These are phyloP conservation scores for Cydia strobilella DNA, from an alignment of 1,140 invertebrate species.

Conservation along the genomic window DNA sequence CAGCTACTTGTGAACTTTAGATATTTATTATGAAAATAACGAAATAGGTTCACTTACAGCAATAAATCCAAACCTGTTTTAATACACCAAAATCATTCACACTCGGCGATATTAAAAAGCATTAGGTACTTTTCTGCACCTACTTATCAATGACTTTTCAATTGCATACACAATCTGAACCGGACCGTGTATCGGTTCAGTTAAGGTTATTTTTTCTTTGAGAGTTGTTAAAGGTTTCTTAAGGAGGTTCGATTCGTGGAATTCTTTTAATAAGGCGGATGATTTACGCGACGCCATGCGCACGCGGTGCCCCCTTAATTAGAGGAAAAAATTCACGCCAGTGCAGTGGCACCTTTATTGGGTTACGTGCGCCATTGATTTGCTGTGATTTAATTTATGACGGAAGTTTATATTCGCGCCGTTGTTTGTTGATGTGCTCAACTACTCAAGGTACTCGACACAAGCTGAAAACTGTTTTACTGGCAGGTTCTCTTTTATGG, in stretches of 20 bases:
- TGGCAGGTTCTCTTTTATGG: background rate
- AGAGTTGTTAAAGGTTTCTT: conserved; percentile 46
- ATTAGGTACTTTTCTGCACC: conserved; percentile 59
- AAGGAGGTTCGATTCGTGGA: conserved; percentile 59
- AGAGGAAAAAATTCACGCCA: conserved; percentile 57
- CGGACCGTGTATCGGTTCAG: conserved; percentile 27
- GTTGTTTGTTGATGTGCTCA: background rate
- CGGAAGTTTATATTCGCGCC: background rate
- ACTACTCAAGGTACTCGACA: background rate
- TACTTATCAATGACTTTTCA: conserved; percentile 47
- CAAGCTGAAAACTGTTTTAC: background rate
- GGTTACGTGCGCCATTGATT: conserved; percentile 25
- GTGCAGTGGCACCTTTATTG: conserved; percentile 22
- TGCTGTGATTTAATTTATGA: conserved; percentile 30
- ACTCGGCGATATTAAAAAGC: conserved; percentile 54
- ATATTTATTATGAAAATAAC: conserved; percentile 12
- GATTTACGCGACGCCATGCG: conserved; percentile 66
- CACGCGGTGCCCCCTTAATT: conserved; percentile 64
- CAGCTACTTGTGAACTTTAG: background rate
- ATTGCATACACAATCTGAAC: conserved; percentile 8
- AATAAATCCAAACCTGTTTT: conserved; percentile 37
- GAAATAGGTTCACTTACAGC: conserved; percentile 4
- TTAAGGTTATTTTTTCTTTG: conserved; percentile 39
- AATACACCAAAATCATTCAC: conserved; percentile 59
- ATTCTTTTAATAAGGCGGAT: conserved; percentile 69